A percentile compares a stretch with the other conserved stretches of the same genome.
Conservation (phyloP, 2,113 vertebrate genomes). For the Cacatua alba region DNA sequence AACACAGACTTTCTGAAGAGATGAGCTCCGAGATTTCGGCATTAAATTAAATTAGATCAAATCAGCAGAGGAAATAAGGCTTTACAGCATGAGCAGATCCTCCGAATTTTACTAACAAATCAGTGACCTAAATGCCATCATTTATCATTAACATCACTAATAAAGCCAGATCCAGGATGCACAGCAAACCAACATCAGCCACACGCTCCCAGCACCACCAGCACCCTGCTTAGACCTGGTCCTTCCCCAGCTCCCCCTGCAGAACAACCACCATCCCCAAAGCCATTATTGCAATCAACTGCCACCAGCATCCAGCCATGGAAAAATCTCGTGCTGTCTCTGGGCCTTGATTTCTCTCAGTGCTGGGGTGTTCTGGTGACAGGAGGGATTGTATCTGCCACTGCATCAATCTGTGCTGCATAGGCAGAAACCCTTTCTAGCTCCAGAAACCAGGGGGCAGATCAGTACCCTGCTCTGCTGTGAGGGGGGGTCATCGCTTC, state of each 20-base stretch:
- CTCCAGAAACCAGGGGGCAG: neutral
- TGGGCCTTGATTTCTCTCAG: neutral
- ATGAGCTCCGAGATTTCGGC: slow-evolving; percentile 5
- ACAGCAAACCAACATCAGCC: neutral
- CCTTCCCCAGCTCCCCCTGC: accelerated
- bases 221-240: neutral
- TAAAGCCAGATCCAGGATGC: slow-evolving; percentile 1
- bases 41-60: slow-evolving; percentile 52
- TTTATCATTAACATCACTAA: slow-evolving; percentile 21
- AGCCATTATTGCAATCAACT: accelerated
- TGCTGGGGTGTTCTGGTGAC: neutral
- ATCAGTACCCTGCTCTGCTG: accelerated
- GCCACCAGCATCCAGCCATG: neutral
- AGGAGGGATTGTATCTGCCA: neutral
- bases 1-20: neutral
- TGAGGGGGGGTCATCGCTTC: accelerated
- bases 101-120: slow-evolving; percentile 24
- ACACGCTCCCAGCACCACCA: neutral
- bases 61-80: slow-evolving; percentile 58
- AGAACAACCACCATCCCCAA: neutral
- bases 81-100: slow-evolving; percentile 8
- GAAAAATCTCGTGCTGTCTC: neutral
- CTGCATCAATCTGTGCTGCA: accelerated
- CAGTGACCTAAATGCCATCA: slow-evolving; percentile 4
- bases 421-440: neutral